Conservation (phyloP, 1,140 invertebrate genomes). For the Aphaenogaster rudis region DNA sequence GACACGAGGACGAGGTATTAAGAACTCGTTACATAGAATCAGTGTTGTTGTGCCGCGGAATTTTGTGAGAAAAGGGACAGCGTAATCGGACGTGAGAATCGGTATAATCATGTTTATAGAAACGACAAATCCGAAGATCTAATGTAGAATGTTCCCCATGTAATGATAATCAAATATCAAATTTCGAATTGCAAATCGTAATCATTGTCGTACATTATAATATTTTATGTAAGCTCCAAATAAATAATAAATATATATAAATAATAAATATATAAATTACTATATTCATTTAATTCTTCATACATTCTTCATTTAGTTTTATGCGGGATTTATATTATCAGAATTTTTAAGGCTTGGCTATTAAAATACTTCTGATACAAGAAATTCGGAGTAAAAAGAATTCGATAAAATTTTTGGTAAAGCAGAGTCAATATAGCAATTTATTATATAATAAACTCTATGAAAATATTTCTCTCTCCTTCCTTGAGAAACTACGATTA, state of each 20-base stretch:
- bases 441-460: not conserved
- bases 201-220: not conserved
- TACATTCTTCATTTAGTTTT: not conserved
- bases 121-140: not conserved
- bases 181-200: too few species aligned
- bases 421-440: not conserved
- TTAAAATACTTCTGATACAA: not conserved
- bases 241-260: not conserved
- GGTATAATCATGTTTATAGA: not conserved
- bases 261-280: not conserved
- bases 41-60: not conserved
- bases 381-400: not conserved
- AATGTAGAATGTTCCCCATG: too few species aligned
- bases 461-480: not conserved
- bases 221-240: not conserved
- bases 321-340: not conserved
- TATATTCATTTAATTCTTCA: too few species aligned
- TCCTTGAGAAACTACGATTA: not conserved
- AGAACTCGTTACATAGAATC: conserved; percentile 14
- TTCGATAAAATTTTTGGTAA: not conserved
- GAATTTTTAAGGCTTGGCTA: not conserved
- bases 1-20: conserved; percentile 18
- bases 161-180: too few species aligned
- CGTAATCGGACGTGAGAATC: not conserved
- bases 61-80: conserved; percentile 13